phyloP scores from a whole-genome alignment of 2,888 invertebrate species.

The Orthosia cruda region DNA sequence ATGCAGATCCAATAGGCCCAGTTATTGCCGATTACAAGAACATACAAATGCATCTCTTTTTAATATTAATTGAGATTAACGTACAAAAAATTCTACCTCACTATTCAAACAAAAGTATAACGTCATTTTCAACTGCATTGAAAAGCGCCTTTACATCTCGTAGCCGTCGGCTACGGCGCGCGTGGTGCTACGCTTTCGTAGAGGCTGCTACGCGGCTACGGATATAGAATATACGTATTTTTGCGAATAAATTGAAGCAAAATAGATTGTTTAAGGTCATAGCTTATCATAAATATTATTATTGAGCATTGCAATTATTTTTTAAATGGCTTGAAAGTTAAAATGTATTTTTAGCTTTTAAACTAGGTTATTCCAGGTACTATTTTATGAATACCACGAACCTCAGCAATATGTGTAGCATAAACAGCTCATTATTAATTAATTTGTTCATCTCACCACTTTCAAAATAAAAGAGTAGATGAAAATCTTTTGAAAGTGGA shows the following conservation, averaged over 20 bases:
- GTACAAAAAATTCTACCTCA: background rate
- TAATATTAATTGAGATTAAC: background rate
- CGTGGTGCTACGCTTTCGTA: conserved; percentile 58
- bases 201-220: conserved; percentile 40
- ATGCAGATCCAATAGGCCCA: background rate
- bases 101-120: background rate
- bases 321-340: background rate
- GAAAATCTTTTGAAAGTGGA: too few species aligned
- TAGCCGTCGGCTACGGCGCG: conserved; percentile 62
- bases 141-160: conserved; percentile 28
- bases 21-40: background rate
- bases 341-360: background rate
- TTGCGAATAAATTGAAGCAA: background rate
- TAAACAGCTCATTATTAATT: background rate
- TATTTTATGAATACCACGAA: background rate
- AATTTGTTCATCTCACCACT: background rate
- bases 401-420: background rate
- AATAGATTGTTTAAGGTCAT: background rate
- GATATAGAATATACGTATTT: background rate
- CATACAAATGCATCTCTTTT: background rate
- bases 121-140: background rate
- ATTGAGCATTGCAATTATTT: background rate
- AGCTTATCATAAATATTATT: background rate
- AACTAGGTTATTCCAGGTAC: background rate
- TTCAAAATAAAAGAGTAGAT: too few species aligned